Base-by-base conservation (phyloP, 2,113 vertebrate genomes). In the Nesogale talazaci region DNA sequence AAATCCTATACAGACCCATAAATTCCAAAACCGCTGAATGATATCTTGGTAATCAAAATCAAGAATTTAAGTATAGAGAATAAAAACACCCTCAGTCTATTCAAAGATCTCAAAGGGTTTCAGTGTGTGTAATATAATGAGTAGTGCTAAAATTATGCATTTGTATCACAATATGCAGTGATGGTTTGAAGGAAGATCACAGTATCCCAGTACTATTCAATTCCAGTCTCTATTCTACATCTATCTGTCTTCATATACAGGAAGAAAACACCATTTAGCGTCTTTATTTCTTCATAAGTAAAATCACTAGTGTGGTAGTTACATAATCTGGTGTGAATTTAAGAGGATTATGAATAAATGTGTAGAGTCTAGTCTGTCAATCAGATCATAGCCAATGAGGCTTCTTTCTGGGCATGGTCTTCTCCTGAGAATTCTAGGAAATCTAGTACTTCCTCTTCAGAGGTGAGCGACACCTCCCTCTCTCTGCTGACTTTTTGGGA, bases 41-140 rank as follows among this genome's bases (percentile, higher is more conserved):
- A 2, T 89, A 93, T 74, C 61, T 46, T 82, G 27, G 61, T n/a
- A 87, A 94, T 94, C 1, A 89, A 94, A 94, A 85, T 17, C 15
- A 92, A 10, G 61, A 89, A 72, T 63, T 65, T 72, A 29, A 83
- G 29, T 83, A 75, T 11, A 70, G 7, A 40, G 5, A 94, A 29
- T 89, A 56, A 27, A 75, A 25, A 4, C n/a, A 4, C 16, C 69
- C 63, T 86, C 14, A 31, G 1, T 75, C 59, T 31, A 6, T 69
- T 81, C 46, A 74, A 56, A 83, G 56, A 27, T 83, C 12, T 31
- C 34, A 23, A 8, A 23, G 20, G 6, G 20, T 65, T 2, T 84
- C 29, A 65, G 11, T 42, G 3, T 65, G 34, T 52, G 1, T 15
- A 72, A 65, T 42, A 80, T 36, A 65, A 29, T 59, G 31, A 23